Base-by-base conservation (phyloP, 2,888 invertebrate species). In the Amaurobius ferox region DNA sequence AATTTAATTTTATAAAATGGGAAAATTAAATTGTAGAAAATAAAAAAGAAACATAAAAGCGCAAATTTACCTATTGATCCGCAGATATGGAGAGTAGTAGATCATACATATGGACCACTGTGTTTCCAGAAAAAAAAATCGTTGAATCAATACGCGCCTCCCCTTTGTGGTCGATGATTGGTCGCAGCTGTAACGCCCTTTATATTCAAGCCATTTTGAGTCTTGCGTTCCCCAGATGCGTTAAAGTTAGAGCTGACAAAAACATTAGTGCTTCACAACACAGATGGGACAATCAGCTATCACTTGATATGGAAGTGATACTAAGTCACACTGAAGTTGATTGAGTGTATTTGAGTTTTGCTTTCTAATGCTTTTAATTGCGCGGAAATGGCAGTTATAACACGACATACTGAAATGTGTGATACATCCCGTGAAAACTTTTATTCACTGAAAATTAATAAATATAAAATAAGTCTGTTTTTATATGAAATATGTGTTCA, bases 131-230 rank as follows among this genome's bases (percentile, higher is more conserved):
- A 86, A n/a, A n/a, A n/a, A n/a, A n/a, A n/a, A n/a, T 73, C 78
- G 73, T 48, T 78, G 78, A 86, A 86, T 86, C 85, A 86, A 86
- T 86, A 86, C 68, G 73, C 67, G 78, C 73, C 78, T 72, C 73
- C 67, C 73, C 85, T 79, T 68, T 78, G 78, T 79, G 79, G 74
- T 73, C 79, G 78, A 76, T 86, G 88, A 88, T 88, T 88, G 88
- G 88, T 77, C 44, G 83, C 88, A 88, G 88, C 88, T 88, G 88
- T 80, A 78, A 86, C 85, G 85, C 86, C 85, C 80, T 88, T 88
- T 88, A 79, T 86, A 88, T 88, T 88, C 86, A 88, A 87, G 87
- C 77, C 72, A 81, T 81, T 87, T 77, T 81, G 78, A 79, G 86
- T 79, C 70, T 74, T 70, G 73, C 78, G 66, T 68, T 61, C 76